Conservation (phyloP, 2,888 invertebrate genomes). For the Dicyrtomina minuta region DNA sequence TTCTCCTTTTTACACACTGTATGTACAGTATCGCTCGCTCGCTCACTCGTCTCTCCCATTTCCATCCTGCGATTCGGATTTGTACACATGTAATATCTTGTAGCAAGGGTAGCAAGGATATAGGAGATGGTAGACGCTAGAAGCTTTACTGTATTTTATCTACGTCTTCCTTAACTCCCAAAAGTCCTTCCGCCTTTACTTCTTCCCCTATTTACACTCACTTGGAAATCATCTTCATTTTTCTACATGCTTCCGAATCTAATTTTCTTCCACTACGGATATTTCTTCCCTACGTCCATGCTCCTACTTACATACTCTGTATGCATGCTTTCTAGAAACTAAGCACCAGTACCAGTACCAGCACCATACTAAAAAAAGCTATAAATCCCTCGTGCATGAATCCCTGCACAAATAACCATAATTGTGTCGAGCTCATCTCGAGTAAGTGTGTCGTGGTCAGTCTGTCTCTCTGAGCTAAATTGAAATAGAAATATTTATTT, state of each 20-base stretch:
- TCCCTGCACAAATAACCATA: neutral
- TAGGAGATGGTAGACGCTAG: too few relatives aligned
- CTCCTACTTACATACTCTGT: too few relatives aligned
- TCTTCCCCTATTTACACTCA: slow-evolving; percentile 38
- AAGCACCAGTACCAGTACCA: too few relatives aligned
- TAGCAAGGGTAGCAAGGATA: too few relatives aligned
- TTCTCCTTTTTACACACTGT: neutral
- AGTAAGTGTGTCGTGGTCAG: too few relatives aligned
- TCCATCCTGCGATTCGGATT: too few relatives aligned
- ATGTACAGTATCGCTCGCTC: neutral
- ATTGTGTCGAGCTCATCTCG: neutral
- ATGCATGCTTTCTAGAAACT: too few relatives aligned
- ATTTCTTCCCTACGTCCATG: neutral
- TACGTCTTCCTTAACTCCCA: neutral
- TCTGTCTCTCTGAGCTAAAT: too few relatives aligned
- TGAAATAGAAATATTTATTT: too few relatives aligned
- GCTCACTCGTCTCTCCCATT: slow-evolving; percentile 9
- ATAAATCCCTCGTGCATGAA: too few relatives aligned
- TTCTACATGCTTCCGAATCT: slow-evolving; percentile 35
- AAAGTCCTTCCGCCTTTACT: slow-evolving; percentile 3
- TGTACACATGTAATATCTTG: neutral
- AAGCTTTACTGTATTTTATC: too few relatives aligned
- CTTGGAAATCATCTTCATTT: slow-evolving; percentile 40
- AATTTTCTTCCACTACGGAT: slow-evolving; percentile 18
- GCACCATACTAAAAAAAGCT: too few relatives aligned